A percentile compares a stretch with the other conserved stretches of the same genome.
These are phyloP conservation scores for Poliocrania exsul DNA, from an alignment of 2,797 vertebrate genomes.

Conservation along the genomic window DNA sequence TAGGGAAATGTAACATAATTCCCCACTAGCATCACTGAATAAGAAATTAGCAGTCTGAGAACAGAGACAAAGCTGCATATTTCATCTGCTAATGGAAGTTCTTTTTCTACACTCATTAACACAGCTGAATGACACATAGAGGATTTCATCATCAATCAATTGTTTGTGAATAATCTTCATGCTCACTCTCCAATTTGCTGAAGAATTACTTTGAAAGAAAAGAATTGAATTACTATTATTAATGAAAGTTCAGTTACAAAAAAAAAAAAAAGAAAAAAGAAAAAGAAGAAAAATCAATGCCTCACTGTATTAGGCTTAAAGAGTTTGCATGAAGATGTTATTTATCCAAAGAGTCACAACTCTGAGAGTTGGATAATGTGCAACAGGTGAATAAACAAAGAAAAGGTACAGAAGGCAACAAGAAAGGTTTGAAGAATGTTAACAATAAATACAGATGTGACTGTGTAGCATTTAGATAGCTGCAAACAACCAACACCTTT, in stretches of 20 bases:
- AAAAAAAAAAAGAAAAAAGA: not conserved
- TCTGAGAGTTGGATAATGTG: not conserved
- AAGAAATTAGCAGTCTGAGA: conserved; percentile 49
- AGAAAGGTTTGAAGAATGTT: not conserved
- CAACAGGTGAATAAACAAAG: conserved; percentile 33
- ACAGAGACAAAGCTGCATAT: conserved; percentile 29
- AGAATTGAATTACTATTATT: conserved; percentile 46
- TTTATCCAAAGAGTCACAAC: not conserved
- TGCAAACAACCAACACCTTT: not conserved
- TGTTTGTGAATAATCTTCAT: conserved; percentile 56
- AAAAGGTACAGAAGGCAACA: not conserved
- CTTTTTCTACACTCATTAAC: conserved; percentile 46
- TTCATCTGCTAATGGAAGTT: conserved; percentile 43
- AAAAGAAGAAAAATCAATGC: not conserved
- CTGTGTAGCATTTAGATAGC: not conserved
- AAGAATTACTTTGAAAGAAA: conserved; percentile 57
- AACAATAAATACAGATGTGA: not conserved
- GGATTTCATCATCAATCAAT: conserved; percentile 50
- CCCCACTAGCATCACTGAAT: not conserved
- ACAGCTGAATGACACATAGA: conserved; percentile 41
- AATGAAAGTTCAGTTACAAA: conserved; percentile 26
- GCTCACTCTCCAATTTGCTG: conserved; percentile 36
- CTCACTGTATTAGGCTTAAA: not conserved
- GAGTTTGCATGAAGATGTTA: not conserved
- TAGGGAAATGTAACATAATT: not conserved